Percentiles rank a stretch among this genome's conserved stretches.
Conservation (phyloP, 2,113 vertebrate species). For the Xenopus borealis region DNA sequence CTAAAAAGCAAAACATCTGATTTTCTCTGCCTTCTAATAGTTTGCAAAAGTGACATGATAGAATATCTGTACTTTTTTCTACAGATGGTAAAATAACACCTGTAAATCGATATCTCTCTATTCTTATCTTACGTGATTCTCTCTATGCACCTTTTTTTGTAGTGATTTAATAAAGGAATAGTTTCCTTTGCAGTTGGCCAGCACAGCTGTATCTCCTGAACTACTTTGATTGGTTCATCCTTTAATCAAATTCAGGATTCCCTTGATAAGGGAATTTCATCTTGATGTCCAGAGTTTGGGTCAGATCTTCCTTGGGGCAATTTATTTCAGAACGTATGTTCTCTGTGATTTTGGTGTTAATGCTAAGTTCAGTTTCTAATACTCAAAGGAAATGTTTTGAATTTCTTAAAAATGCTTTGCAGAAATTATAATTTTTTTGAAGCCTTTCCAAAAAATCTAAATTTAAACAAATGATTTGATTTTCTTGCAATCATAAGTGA, state of each 20-base stretch:
- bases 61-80: too few relatives aligned
- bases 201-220: conserved; percentile 22
- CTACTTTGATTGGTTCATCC: neutral
- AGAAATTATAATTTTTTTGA: too few relatives aligned
- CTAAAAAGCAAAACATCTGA: too few relatives aligned
- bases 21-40: too few relatives aligned
- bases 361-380: conserved; percentile 1
- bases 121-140: too few relatives aligned
- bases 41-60: too few relatives aligned
- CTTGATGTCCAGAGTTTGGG: conserved; percentile 24
- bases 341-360: conserved; percentile 15
- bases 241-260: conserved; percentile 32
- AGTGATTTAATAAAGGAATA: conserved; percentile 14
- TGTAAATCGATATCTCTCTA: too few relatives aligned
- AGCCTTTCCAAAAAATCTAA: too few relatives aligned
- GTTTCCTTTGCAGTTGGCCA: conserved; percentile 15
- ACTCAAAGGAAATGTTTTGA: neutral
- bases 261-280: conserved; percentile 13
- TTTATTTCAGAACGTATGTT: conserved; percentile 28
- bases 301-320: conserved; percentile 33
- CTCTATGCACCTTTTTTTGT: conserved; percentile 1
- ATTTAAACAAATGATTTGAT: too few relatives aligned
- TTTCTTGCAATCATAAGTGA: too few relatives aligned
- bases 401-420: neutral
- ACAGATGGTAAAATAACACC: too few relatives aligned